Evolutionary conservation across 2,888 invertebrate genomes (phyloP).

Genomic region (Limnephilus lunatus): DNA sequence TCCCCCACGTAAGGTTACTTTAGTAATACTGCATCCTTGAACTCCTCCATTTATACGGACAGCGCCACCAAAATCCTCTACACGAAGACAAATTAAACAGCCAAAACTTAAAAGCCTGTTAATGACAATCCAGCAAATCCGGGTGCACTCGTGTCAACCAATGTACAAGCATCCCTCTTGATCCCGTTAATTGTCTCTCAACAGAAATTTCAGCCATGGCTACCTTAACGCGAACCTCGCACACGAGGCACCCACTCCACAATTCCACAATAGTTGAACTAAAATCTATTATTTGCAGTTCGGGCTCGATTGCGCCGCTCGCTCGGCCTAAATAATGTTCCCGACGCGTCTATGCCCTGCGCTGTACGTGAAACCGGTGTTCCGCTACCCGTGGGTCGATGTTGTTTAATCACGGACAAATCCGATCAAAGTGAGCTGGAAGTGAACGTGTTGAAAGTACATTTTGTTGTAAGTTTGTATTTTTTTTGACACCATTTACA

Average conservation of each 20-base stretch:
- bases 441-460: background rate
- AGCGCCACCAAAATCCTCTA: background rate
- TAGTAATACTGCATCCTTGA: background rate
- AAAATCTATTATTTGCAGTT: background rate
- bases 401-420: slow-evolving; percentile 5
- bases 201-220: background rate
- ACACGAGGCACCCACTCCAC: background rate
- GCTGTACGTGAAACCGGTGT: background rate
- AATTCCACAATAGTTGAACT: background rate
- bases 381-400: background rate
- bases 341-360: background rate
- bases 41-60: background rate
- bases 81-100: background rate
- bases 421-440: slow-evolving; percentile 17
- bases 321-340: background rate
- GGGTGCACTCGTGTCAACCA: background rate
- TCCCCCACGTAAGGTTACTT: too few relatives aligned
- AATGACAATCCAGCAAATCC: background rate
- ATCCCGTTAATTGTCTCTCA: background rate
- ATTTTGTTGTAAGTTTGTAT: background rate
- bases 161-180: background rate
- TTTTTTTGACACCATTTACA: background rate
- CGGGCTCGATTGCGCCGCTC: background rate
- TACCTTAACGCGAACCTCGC: background rate
- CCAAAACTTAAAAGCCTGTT: background rate